Base-by-base conservation (phyloP, 2,797 vertebrate species). In the Anguilla megastoma region DNA sequence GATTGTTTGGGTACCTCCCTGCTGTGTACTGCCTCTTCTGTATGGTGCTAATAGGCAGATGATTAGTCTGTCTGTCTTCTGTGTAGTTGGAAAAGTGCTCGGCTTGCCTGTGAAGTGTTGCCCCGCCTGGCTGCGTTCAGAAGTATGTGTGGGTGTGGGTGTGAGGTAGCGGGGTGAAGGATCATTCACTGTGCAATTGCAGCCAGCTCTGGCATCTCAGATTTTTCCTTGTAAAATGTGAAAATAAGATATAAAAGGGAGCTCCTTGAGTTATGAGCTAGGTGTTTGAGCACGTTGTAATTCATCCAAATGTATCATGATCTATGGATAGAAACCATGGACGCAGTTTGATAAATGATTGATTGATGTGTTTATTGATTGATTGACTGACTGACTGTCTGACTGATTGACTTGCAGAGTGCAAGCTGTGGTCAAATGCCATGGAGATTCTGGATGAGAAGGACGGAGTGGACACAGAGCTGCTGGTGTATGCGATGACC, bases 391-490 rank as follows among this genome's bases (percentile, higher is more conserved):
- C 69, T 60, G 36, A 56, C 76, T 52, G 60, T 58, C 87, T 83
- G 87, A 88, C 88, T n/a, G 8, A 48, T 0, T 36, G 82, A 21
- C 88, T 88, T 88, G 0, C 93, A 99, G 98, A 95, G 88, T 93
- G 94, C 90, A 98, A 97, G 89, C 93, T 94, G 24, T 99, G 98
- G 98, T 97, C 97, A 82, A 99, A 98, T 88, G 91, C 98, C 90
- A 98, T 98, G 96, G 98, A 98, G 94, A 98, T 99, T 88, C 93
- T 99, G 91, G 97, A 99, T 83, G 98, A 99, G 93, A 99, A 99
- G 92, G 98, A 99, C 88, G 98, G 98, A 0, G 97, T 99, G 90
- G 98, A 99, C 91, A 98, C 98, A 0, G 98, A 99, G 87, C 96
- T 99, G 84, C 95, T 99, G 94, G 98, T 99, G 89, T 99, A 98